These are phyloP conservation scores for Andrena chrysosceles DNA, from an alignment of 2,888 invertebrate genomes.

Conservation along the genomic window DNA sequence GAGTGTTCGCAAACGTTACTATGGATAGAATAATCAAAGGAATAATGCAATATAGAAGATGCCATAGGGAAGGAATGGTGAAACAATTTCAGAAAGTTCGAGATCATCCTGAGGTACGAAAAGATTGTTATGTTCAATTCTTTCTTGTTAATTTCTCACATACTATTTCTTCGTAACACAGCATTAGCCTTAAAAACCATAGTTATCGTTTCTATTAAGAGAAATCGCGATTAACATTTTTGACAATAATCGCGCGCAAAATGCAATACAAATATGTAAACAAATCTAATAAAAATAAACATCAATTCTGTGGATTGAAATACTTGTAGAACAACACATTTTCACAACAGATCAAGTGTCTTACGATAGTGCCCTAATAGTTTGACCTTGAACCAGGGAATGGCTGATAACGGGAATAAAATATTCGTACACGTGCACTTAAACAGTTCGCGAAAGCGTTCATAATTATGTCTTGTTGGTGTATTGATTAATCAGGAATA, in stretches of 20 bases:
- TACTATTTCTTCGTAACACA: constrained; percentile 5
- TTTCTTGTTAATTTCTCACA: not conserved
- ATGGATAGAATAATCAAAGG: constrained; percentile 96
- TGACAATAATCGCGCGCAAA: not conserved
- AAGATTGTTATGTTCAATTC: constrained; percentile 1
- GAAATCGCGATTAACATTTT: not conserved
- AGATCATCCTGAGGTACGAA: constrained; percentile 93
- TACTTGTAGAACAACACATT: not conserved
- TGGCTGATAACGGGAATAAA: constrained; percentile 20
- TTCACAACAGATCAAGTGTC: not conserved
- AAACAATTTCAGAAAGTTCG: constrained; percentile 96
- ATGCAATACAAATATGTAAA: not conserved
- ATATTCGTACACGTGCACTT: constrained; percentile 8
- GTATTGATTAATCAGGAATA: not conserved
- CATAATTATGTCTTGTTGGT: not conserved
- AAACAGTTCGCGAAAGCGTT: not conserved
- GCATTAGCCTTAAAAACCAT: not conserved
- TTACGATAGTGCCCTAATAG: constrained; percentile 7
- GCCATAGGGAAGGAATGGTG: constrained; percentile 94
- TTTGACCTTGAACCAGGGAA: constrained; percentile 45
- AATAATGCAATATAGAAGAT: constrained; percentile 94
- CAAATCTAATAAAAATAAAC: not conserved
- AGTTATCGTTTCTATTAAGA: not conserved
- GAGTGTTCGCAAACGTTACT: constrained; percentile 49
- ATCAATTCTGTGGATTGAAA: not conserved